Conservation (phyloP, 2,797 vertebrate species). For the Lepus oiostolus region DNA sequence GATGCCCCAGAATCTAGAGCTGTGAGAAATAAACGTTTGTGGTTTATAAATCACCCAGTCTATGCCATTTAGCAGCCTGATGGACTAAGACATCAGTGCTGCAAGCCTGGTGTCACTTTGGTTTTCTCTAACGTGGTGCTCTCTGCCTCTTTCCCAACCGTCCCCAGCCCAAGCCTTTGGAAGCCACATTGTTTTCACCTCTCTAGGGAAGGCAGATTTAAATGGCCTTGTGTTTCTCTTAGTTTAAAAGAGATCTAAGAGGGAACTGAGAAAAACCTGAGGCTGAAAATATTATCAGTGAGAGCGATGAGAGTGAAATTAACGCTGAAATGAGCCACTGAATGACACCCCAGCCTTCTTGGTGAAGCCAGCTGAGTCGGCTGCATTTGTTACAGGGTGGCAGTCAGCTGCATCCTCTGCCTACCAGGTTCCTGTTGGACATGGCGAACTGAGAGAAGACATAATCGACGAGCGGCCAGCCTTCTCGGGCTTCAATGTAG, state of each 20-base stretch:
- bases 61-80: background rate
- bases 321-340: background rate
- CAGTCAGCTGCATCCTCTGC: background rate
- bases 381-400: background rate
- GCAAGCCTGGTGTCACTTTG: background rate
- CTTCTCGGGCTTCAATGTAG: slow-evolving; percentile 79
- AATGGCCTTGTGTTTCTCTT: background rate
- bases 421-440: slow-evolving; percentile 76
- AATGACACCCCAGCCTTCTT: background rate
- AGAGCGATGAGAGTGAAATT: background rate
- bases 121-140: background rate
- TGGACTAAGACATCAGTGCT: background rate
- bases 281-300: background rate
- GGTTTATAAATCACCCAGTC: background rate
- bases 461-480: slow-evolving; percentile 81
- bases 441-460: slow-evolving; percentile 77
- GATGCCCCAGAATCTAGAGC: background rate
- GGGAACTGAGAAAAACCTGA: background rate
- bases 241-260: background rate
- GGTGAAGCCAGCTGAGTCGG: background rate
- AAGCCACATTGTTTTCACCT: background rate
- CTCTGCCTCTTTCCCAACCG: background rate
- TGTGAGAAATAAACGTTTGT: background rate
- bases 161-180: background rate
- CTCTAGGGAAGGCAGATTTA: background rate